Base-by-base conservation (phyloP, 2,797 vertebrate genomes). In the Vireo griseus region DNA sequence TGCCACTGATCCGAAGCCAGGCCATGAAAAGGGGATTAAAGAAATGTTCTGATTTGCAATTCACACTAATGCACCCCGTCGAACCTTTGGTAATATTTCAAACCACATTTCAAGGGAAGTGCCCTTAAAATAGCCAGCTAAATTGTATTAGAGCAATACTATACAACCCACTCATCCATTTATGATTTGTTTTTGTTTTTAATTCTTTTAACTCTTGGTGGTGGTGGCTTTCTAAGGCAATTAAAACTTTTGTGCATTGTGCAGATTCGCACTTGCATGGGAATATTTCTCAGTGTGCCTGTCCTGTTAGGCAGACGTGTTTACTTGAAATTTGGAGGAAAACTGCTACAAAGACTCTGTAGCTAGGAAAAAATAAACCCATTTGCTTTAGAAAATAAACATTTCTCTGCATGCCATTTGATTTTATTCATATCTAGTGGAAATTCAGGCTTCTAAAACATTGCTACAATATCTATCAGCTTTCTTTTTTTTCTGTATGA, bases 1-100 rank as follows among this genome's bases (percentile, higher is more conserved):
- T 96, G 97, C 97, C 98, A 97, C 98, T 98, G 98, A 99, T 98
- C 98, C 99, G 98, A 98, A 98, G 98, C 98, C 97, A 97, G 97
- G 98, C 98, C 98, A 99, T 99, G 99, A 99, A 99, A 99, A 98
- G 98, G 97, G 99, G 99, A 99, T 99, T 99, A 99, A 98, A 98
- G 98, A 98, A 98, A 98, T 97, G 98, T 98, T 98, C 98, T 98
- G 98, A 99, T 99, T 99, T 99, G 98, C 98, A 98, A 99, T 99
- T 99, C 99, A 99, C 98, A 98, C 98, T 98, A 97, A 98, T 98
- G 98, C 98, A 98, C 98, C 98, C 99, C 97, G 98, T 97, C 98
- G 98, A 98, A 99, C 98, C 98, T 97, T 86, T 97, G 98, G 98
- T 99, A 98, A 99, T 99, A 99, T 99, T 98, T 98, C 98, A 98